phyloP scores from a whole-genome alignment of 1,140 invertebrate species.

The Oscheius sp. region DNA sequence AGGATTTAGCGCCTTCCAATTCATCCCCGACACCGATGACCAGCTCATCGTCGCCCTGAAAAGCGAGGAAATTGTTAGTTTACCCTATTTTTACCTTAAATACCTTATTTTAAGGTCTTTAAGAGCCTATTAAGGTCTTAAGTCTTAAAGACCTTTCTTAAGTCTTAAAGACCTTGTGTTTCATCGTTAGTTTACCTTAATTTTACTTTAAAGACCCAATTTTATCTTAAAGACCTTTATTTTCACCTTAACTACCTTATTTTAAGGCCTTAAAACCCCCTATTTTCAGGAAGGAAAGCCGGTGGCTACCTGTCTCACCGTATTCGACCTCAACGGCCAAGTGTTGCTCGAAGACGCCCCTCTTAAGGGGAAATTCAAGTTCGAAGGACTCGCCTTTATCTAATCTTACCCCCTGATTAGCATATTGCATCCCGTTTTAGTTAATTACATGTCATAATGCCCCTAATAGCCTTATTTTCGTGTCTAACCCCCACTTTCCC shows the following conservation, averaged over 20 bases:
- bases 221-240: too few species aligned
- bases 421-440: too few species aligned
- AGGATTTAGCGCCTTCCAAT: conserved; percentile 97
- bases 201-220: too few species aligned
- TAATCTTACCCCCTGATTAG: too few species aligned
- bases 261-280: neutral
- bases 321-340: conserved; percentile 77
- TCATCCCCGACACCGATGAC: conserved; percentile 78
- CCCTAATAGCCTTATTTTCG: too few species aligned
- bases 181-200: too few species aligned
- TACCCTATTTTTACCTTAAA: too few species aligned
- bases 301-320: conserved; percentile 83
- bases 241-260: neutral
- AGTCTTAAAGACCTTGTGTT: too few species aligned
- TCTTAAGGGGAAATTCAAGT: conserved; percentile 80
- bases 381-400: conserved; percentile 92
- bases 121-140: too few species aligned
- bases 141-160: too few species aligned
- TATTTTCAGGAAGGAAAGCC: conserved; percentile 70
- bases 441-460: too few species aligned
- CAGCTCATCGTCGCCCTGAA: conserved; percentile 85
- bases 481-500: too few species aligned
- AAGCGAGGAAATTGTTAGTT: conserved; percentile 74
- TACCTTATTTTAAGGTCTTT: neutral
- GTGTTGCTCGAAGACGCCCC: conserved; percentile 79